phyloP scores from a whole-genome alignment of 2,797 vertebrate genomes.

The Coranthus polyacanthus region DNA sequence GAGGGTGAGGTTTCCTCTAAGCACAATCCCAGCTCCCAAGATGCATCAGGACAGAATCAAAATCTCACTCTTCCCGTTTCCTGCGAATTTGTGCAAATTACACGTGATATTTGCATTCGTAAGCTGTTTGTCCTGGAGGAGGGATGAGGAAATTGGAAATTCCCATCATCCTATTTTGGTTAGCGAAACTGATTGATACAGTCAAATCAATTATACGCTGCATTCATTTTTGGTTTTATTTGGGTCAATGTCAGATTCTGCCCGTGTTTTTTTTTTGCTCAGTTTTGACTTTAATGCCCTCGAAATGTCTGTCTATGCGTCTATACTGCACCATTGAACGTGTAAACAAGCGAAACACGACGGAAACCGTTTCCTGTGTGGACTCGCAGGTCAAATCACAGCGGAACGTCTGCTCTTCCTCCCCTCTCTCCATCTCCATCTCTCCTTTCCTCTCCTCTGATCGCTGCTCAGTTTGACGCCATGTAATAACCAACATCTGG shows the following conservation, averaged over 20 bases:
- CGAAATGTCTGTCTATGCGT: not conserved
- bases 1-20: too few relatives aligned
- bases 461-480: constrained; percentile 67
- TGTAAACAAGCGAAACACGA: constrained; percentile 13
- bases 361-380: constrained; percentile 30
- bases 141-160: too few relatives aligned
- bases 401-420: constrained; percentile 42
- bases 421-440: constrained; percentile 22
- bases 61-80: too few relatives aligned
- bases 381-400: constrained; percentile 59
- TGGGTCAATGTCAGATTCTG: not conserved
- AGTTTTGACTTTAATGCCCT: not conserved
- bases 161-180: too few relatives aligned
- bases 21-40: too few relatives aligned
- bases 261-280: too few relatives aligned
- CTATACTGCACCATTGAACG: not conserved
- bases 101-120: too few relatives aligned
- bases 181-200: too few relatives aligned
- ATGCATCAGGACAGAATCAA: too few relatives aligned
- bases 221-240: not conserved
- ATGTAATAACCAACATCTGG: constrained; percentile 84
- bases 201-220: too few relatives aligned
- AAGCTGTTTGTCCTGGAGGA: too few relatives aligned
- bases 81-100: too few relatives aligned
- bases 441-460: constrained; percentile 60